These are phyloP conservation scores for Pangasius sanitwongsei DNA, from an alignment of 2,797 vertebrate genomes.

Conservation along the genomic window DNA sequence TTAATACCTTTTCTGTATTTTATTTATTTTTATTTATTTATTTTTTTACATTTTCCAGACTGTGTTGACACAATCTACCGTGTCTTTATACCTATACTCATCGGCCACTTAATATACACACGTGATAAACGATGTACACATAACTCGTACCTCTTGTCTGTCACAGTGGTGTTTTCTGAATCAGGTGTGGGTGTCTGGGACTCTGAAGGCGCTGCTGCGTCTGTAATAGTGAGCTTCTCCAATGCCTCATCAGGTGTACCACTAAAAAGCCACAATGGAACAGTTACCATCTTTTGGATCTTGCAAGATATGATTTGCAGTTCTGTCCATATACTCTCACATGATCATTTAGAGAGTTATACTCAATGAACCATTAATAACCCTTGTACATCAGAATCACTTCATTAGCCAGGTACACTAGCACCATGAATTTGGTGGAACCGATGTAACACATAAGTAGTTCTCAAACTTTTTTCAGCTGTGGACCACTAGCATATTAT, in stretches of 20 bases:
- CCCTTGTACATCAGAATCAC: background rate
- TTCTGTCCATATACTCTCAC: background rate
- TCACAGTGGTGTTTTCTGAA: conserved; percentile 62
- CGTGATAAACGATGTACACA: background rate
- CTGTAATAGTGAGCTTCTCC: conserved; percentile 76
- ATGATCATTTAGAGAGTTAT: background rate
- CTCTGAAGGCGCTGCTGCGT: conserved; percentile 53
- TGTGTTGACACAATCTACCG: background rate
- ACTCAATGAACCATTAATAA: background rate
- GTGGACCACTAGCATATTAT: no score
- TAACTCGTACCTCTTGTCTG: conserved; percentile 69
- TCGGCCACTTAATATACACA: background rate
- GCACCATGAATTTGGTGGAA: background rate
- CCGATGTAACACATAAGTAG: background rate
- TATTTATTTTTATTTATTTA: no score
- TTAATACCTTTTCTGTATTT: no score
- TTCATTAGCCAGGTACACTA: background rate
- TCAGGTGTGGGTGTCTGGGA: conserved; percentile 55
- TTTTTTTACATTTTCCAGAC: no score
- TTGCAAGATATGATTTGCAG: background rate
- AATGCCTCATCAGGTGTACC: conserved; percentile 70
- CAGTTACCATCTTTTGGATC: background rate
- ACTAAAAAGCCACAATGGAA: conserved; percentile 52
- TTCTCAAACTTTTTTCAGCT: background rate
- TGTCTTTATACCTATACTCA: background rate